Evolutionary conservation across 2,888 invertebrate species (phyloP).

Genomic region (Scelioninae gen. 1): DNA sequence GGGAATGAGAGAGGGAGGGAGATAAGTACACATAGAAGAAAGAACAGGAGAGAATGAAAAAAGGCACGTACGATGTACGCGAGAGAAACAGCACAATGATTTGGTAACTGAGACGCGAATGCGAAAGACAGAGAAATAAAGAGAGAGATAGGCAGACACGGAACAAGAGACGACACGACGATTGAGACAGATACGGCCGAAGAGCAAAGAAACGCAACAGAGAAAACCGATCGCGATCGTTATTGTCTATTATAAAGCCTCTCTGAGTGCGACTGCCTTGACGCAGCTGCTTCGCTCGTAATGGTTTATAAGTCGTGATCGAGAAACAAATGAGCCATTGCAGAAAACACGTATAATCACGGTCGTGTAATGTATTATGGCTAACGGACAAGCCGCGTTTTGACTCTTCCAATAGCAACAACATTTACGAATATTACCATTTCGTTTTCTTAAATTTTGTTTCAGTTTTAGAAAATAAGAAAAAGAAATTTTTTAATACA

Average conservation of each 20-base stretch:
- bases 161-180: slow-evolving; percentile 65
- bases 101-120: slow-evolving; percentile 59
- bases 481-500: too few species aligned
- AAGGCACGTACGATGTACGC: slow-evolving; percentile 47
- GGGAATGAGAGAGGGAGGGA: slow-evolving; percentile 63
- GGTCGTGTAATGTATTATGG: slow-evolving; percentile 50
- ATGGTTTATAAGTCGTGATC: slow-evolving; percentile 71
- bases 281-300: slow-evolving; percentile 71
- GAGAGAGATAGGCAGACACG: slow-evolving; percentile 42
- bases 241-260: slow-evolving; percentile 78
- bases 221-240: slow-evolving; percentile 75
- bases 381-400: slow-evolving; percentile 59
- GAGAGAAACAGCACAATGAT: slow-evolving; percentile 54
- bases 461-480: too few species aligned
- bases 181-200: slow-evolving; percentile 67
- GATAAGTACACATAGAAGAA: slow-evolving; percentile 40
- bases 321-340: slow-evolving; percentile 76
- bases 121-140: slow-evolving; percentile 44
- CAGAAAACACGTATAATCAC: slow-evolving; percentile 74
- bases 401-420: slow-evolving; percentile 30
- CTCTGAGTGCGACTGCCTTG: slow-evolving; percentile 69
- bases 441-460: slow-evolving; percentile 15
- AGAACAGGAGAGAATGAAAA: slow-evolving; percentile 49
- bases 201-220: slow-evolving; percentile 72
- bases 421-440: slow-evolving; percentile 32